Evolutionary conservation across 1,140 invertebrate genomes (phyloP), one percentile per base, ranked within the genome.

Genomic region (Chymomyza costata): DNA sequence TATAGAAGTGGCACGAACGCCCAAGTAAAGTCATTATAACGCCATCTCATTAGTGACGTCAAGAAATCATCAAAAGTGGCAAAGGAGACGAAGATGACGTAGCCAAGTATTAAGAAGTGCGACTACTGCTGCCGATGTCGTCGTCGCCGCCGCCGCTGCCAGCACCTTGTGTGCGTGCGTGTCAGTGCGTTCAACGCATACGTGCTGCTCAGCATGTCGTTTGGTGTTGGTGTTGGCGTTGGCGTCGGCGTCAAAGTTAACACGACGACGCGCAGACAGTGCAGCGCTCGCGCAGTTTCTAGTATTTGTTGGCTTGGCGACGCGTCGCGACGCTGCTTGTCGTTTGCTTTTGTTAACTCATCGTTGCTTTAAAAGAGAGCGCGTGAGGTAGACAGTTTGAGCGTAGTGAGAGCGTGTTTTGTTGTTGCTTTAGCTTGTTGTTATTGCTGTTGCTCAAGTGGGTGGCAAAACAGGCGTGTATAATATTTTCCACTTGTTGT

Each of bases 231-330:
- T 21, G 11, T 15, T 37, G 15, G 8, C 18, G 16, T 43, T 14
- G 15, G 3, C 2, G 51, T 46, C 48, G 46, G 46, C 58, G 49
- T 71, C 41, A 48, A 48, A 52, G 65, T 68, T 76, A 51, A 74
- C 70, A 58, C 65, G 48, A 45, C 53, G 45, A 48, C 51, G 44
- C 56, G 31, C 53, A 16, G 43, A 46, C 49, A 40, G 17, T 47
- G 31, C 46, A 47, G 47, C 47, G 34, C 14, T 40, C 32, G 1
- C 31, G 19, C 11, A 11, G 19, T 5, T 35, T 30, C n/a, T 25
- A 44, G 40, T 18, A 32, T 32, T 54, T 28, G 43, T 46, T 39
- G 34, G 48, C 46, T 54, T 46, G 39, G 35, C 25, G 3, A 31
- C 35, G 16, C 38, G 35, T 60, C 54, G 14, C 39, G 34, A 50